phyloP scores from a whole-genome alignment of 2,888 invertebrate species.

The Theretra japonica region DNA sequence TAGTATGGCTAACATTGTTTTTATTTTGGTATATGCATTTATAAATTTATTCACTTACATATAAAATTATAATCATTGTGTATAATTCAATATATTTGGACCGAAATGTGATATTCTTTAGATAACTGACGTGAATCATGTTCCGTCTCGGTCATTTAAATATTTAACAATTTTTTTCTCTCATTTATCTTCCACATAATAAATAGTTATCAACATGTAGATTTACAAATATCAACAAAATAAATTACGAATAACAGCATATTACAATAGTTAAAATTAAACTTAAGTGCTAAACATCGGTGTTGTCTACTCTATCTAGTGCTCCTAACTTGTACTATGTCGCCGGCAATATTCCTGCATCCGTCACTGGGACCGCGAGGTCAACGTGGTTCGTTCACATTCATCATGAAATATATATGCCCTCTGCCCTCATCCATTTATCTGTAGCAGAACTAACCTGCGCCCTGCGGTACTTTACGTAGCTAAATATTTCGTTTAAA shows the following conservation, averaged over 20 bases:
- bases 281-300: conserved; percentile 68
- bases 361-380: neutral
- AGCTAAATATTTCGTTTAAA: neutral
- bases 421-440: neutral
- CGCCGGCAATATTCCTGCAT: conserved; percentile 55
- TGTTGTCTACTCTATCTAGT: conserved; percentile 70
- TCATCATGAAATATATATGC: neutral
- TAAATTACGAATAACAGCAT: conserved; percentile 85
- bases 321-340: conserved; percentile 79
- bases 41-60: conserved; percentile 70
- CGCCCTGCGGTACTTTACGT: neutral
- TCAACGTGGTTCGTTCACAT: neutral
- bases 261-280: conserved; percentile 77
- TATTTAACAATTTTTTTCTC: conserved; percentile 81
- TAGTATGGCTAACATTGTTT: conserved; percentile 71
- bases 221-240: conserved; percentile 85
- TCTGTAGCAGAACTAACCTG: neutral
- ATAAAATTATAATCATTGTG: conserved; percentile 64
- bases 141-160: conserved; percentile 72
- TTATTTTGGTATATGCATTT: conserved; percentile 55
- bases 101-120: conserved; percentile 63
- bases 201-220: conserved; percentile 85
- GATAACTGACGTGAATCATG: conserved; percentile 54
- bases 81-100: conserved; percentile 76
- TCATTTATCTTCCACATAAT: conserved; percentile 76